phyloP scores from a whole-genome alignment of 2,113 vertebrate species.

The Hippocampus zosterae region DNA sequence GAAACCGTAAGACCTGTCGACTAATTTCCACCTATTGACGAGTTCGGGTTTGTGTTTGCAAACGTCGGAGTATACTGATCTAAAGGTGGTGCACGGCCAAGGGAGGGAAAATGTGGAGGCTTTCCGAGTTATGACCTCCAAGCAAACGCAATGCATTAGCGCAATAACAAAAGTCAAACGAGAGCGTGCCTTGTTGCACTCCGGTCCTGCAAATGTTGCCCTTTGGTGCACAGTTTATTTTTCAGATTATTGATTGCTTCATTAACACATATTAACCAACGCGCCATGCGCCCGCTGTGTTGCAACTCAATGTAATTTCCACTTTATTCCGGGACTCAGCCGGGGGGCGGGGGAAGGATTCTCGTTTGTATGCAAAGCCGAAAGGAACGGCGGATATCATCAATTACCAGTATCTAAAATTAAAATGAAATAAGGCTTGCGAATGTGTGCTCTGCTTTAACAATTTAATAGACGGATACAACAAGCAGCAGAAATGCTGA shows the following conservation, averaged over 20 bases:
- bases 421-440: slow-evolving; percentile 1
- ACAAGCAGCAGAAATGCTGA: not conserved
- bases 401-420: slow-evolving; percentile 25
- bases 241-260: slow-evolving; percentile 25
- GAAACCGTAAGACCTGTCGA: too few relatives aligned
- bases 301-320: slow-evolving; percentile 35
- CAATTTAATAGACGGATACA: not conserved
- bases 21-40: not conserved
- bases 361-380: slow-evolving; percentile 12
- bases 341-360: slow-evolving; percentile 22
- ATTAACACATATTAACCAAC: slow-evolving; percentile 42
- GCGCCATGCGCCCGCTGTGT: slow-evolving; percentile 31
- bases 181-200: slow-evolving; percentile 8
- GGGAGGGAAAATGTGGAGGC: not conserved
- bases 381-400: slow-evolving; percentile 12
- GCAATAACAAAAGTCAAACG: not conserved
- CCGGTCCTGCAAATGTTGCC: slow-evolving; percentile 24
- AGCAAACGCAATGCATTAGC: slow-evolving; percentile 21
- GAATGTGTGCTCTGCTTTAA: not conserved
- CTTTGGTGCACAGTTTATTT: slow-evolving; percentile 31
- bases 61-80: not conserved
- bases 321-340: slow-evolving; percentile 39
- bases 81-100: not conserved
- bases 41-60: not conserved
- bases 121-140: not conserved